A percentile compares a stretch with the other conserved stretches of the same genome.
These are phyloP conservation scores for Drosophila neonasuta DNA, from an alignment of 2,888 invertebrate species.

Conservation along the genomic window DNA sequence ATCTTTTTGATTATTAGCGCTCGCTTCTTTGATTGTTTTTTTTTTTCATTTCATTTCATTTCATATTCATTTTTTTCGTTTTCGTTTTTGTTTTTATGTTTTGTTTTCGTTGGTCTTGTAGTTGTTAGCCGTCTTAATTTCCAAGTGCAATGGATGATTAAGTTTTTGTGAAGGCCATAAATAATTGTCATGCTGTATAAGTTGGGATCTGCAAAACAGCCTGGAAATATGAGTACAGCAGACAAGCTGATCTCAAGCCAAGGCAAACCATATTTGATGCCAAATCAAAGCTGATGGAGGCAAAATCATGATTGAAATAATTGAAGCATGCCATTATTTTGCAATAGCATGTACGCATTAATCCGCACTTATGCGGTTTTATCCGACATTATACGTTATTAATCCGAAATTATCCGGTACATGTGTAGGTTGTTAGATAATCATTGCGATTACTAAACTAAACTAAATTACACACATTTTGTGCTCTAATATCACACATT, in stretches of 20 bases:
- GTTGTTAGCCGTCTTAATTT: constrained; percentile 46
- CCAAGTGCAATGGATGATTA: constrained; percentile 60
- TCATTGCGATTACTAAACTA: background rate
- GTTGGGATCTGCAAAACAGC: constrained; percentile 38
- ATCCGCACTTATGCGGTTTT: constrained; percentile 5
- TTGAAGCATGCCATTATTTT: constrained; percentile 2
- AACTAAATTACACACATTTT: background rate
- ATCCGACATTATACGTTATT: background rate
- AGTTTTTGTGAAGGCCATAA: constrained; percentile 62
- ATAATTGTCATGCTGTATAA: constrained; percentile 62
- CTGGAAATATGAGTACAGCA: constrained; percentile 12
- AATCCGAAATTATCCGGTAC: constrained; percentile 3
- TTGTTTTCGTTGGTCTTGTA: constrained; percentile 16
- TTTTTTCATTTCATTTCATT: constrained; percentile 14
- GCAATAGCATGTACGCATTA: background rate
- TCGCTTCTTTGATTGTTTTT: constrained; percentile 50
- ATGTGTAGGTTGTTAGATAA: background rate
- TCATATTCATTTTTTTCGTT: constrained; percentile 13
- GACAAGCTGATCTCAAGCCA: constrained; percentile 15
- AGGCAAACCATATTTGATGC: constrained; percentile 8
- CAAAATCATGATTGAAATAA: background rate
- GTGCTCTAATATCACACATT: background rate
- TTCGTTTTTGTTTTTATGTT: background rate
- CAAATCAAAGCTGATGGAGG: constrained; percentile 11
- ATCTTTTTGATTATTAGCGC: constrained; percentile 74